Conservation (phyloP, 37 sponge, comb jelly and placozoan genomes). For the Amphimedon queenslandica region DNA sequence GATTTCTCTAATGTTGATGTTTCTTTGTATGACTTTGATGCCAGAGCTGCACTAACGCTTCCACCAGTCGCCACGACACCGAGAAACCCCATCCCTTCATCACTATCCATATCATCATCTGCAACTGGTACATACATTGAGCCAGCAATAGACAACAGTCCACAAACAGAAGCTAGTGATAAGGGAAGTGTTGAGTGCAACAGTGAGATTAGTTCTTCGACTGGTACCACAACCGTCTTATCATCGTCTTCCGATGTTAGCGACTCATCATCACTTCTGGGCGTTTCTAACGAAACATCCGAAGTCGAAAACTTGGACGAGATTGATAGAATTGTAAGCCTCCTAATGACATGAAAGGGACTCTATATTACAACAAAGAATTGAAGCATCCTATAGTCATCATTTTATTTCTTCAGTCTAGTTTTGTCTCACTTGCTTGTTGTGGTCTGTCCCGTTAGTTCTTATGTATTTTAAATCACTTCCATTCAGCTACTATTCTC, state of each 20-base stretch:
- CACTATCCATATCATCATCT: conserved; percentile 10
- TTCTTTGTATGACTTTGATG: conserved; percentile 64
- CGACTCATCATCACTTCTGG: neutral
- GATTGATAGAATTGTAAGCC: conserved; percentile 51
- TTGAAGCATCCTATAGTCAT: no score
- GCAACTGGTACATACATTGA: neutral
- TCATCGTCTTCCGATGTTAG: neutral
- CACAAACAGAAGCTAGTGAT: neutral
- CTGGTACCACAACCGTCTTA: neutral
- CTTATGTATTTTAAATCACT: no score
- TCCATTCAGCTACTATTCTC: no score
- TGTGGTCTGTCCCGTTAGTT: no score
- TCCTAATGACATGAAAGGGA: conserved; percentile 45
- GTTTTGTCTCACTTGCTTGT: no score
- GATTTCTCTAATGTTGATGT: conserved; percentile 67
- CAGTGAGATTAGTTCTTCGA: neutral
- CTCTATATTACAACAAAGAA: no score
- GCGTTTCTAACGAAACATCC: neutral
- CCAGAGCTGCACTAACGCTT: conserved; percentile 12
- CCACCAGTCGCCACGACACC: conserved; percentile 2
- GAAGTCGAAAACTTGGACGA: conserved; percentile 40
- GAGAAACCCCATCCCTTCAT: neutral
- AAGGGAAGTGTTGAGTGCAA: neutral
- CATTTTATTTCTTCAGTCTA: no score
- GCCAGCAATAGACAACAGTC: neutral